Evolutionary conservation across 2,888 invertebrate genomes (phyloP), one percentile per base, ranked within the genome.

Genomic region (Meloe dianella): DNA sequence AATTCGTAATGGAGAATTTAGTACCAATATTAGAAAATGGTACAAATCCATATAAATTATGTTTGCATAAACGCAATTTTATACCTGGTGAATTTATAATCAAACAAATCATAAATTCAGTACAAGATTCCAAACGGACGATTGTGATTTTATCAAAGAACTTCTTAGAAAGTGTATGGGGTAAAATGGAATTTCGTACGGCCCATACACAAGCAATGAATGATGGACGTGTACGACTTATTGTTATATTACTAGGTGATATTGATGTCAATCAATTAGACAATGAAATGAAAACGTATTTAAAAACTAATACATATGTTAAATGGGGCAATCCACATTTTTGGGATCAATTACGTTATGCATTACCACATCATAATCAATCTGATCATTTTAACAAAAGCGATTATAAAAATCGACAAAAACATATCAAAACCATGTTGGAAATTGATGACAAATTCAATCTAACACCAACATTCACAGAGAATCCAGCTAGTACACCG

Each of bases 251-350:
- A 14, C 88, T 90, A 73, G 90, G 91, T 27, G 91, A 92, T 63
- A 86, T 92, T 56, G 87, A 89, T 2, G 83, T 87, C 0, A 84
- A 85, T 54, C 57, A 27, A 12, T 84, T 92, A 67, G 91, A 92
- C 76, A 84, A 88, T 0, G 91, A 91, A 74, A 85, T 92, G 60
- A 87, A 89, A 77, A 86, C 89, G 0, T 93, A 93, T 79, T 82
- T 93, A 8, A 86, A 86, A 65, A 89, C 88, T 83, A 92, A 92
- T 80, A 93, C 93, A 0, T 94, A 93, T 78, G 85, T 94, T 35
- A 89, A 90, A 75, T 92, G 92, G 91, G 91, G 89, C 14, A 92
- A 93, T 79, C 89, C 90, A 8, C 90, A 90, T 89, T 93, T 94
- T 83, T 94, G 92, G 93, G 86, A 90, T 63, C 91, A 91, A 80